Base-by-base conservation (phyloP, 2,113 vertebrate species). In the Phalacrocorax carbo region DNA sequence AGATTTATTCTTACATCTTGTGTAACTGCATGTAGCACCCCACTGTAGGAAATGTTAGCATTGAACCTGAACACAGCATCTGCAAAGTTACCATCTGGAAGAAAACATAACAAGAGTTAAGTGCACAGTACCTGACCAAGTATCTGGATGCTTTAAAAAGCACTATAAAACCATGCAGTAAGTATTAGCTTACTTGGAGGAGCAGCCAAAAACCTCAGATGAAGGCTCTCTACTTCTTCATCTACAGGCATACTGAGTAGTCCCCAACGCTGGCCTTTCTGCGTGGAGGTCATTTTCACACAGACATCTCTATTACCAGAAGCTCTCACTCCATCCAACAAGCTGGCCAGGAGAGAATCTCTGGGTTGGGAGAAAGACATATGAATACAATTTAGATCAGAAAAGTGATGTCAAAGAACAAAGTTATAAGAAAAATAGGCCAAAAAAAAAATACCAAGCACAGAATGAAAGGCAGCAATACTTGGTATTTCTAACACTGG, bases 31-130 rank as follows among this genome's bases (percentile, higher is more conserved):
- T 99, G 99, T 42, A 99, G 98, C 77, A 99, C 99, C 62, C 99
- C 99, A 52, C 99, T 99, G 97, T 99, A 99, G 52, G 99, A 99
- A 91, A 99, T 98, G 97, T 99, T 99, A 91, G 99, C 99, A 12
- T 99, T 99, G 98, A 99, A 99, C 95, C 99, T 98, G 97, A 99
- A 99, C n/a, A 99, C 99, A 58, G 99, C 99, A 97, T 99, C 99
- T 70, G 99, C 99, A 97, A 99, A 99, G 96, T 99, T 99, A 82
- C 99, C 98, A 98, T 99, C 99, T 99, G 94, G 66, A 98, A 97
- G 49, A 87, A 92, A 51, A 97, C 21, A 62, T 69, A 90, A 92
- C 76, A 95, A 3, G 42, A 40, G 65, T 91, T 76, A 86, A 91
- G 30, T 32, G 11, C 55, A 32, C 25, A 38, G 40, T 21, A 79